Evolutionary conservation across 2,113 vertebrate genomes (phyloP).

Genomic region (Neofelis nebulosa): DNA sequence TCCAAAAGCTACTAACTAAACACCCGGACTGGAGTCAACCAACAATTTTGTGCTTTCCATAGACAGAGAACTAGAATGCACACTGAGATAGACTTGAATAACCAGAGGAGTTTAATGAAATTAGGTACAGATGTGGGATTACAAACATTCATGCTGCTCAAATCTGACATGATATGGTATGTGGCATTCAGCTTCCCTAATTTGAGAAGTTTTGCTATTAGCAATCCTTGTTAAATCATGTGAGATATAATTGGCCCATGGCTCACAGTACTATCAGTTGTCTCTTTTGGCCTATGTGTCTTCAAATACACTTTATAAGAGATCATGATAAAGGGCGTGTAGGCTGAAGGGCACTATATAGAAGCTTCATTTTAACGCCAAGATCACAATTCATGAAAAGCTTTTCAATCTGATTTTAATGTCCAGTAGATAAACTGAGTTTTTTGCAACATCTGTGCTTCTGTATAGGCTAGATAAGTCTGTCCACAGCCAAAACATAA

Average conservation of each 20-base stretch:
- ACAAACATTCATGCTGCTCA: not conserved
- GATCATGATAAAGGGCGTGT: not conserved
- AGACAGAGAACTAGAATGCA: not conserved
- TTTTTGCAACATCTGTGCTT: conserved; percentile 47
- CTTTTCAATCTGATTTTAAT: conserved; percentile 31
- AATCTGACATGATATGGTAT: not conserved
- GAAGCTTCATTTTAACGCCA: not conserved
- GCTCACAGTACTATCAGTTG: not conserved
- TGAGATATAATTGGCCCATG: not conserved
- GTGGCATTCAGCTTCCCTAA: not conserved
- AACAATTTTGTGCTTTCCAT: conserved; percentile 20
- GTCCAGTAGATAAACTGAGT: not conserved
- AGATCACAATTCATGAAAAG: not conserved
- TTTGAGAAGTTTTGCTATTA: not conserved
- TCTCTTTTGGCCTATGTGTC: not conserved
- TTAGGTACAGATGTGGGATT: conserved; percentile 16
- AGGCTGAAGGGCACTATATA: not conserved
- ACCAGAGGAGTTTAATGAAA: conserved; percentile 37
- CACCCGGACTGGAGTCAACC: conserved; percentile 31
- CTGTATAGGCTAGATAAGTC: conserved; percentile 3
- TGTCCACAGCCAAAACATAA: conserved; percentile 53
- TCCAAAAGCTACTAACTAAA: conserved; percentile 63
- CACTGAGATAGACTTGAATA: not conserved
- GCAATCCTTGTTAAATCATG: not conserved
- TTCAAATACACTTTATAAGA: conserved; percentile 2